Evolutionary conservation across 1,140 invertebrate genomes (phyloP).

Genomic region (Luehdorfia chinensis): DNA sequence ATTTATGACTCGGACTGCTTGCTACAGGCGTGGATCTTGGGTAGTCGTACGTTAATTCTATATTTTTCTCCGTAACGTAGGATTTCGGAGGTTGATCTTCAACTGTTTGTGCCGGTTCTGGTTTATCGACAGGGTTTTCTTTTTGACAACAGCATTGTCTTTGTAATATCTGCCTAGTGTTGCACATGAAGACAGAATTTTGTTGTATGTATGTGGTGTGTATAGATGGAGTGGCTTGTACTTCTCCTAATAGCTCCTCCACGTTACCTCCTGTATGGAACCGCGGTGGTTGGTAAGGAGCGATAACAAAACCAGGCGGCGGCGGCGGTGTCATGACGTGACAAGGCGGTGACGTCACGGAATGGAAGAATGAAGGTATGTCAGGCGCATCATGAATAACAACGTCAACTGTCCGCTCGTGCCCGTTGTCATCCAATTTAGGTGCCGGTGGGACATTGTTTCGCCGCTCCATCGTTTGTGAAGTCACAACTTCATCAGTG

Average conservation of each 20-base stretch:
- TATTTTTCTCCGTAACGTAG: constrained; percentile 74
- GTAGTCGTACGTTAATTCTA: constrained; percentile 74
- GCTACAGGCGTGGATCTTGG: constrained; percentile 60
- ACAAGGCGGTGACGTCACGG: constrained; percentile 54
- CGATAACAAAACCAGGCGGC: constrained; percentile 61
- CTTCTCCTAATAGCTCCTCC: constrained; percentile 67
- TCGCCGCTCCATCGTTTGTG: constrained; percentile 32
- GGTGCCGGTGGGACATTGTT: constrained; percentile 29
- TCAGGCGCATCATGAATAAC: constrained; percentile 60
- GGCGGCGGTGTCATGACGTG: constrained; percentile 53
- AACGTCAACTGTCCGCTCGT: constrained; percentile 61
- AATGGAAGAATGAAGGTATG: constrained; percentile 61
- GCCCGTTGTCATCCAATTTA: constrained; percentile 30
- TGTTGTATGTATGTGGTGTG: constrained; percentile 65
- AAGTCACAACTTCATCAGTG: constrained; percentile 23
- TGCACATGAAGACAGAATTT: constrained; percentile 74
- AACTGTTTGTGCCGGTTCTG: constrained; percentile 23
- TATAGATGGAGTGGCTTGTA: constrained; percentile 54
- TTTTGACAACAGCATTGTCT: constrained; percentile 64
- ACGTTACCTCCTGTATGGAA: constrained; percentile 72
- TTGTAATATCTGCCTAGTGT: constrained; percentile 65
- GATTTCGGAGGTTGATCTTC: constrained; percentile 46
- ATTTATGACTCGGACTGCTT: constrained; percentile 46
- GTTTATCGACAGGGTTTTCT: constrained; percentile 36
- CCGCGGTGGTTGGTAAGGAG: constrained; percentile 52